phyloP scores from a whole-genome alignment of 2,888 invertebrate genomes.

The Desoria tigrina region DNA sequence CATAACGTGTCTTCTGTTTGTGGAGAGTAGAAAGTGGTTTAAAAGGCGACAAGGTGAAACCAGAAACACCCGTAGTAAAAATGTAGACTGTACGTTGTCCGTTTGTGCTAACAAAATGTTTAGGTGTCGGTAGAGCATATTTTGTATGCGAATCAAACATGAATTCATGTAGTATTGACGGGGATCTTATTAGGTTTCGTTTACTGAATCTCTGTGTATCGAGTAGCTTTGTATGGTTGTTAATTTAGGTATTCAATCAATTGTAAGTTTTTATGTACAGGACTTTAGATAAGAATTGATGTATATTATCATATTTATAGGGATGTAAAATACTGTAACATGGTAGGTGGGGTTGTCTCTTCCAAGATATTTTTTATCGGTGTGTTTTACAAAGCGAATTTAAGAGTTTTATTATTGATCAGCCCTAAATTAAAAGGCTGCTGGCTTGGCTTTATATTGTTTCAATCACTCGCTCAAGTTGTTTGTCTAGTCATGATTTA shows the following conservation, averaged over 20 bases:
- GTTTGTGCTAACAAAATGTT: neutral
- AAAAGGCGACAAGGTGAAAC: neutral
- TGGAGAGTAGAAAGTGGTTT: neutral
- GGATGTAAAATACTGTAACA: slow-evolving; percentile 17
- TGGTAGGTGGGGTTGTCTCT: slow-evolving; percentile 35
- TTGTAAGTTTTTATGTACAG: too few species aligned
- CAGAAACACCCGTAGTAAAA: slow-evolving; percentile 1
- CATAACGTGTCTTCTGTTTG: neutral
- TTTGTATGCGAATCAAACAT: neutral
- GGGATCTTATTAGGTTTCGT: too few species aligned
- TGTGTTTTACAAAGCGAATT: neutral
- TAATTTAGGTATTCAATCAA: too few species aligned
- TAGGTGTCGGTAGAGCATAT: slow-evolving; percentile 7
- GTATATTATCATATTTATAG: too few species aligned
- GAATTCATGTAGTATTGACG: too few species aligned
- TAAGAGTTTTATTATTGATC: slow-evolving; percentile 7
- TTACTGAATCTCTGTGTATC: too few species aligned
- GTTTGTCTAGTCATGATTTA: slow-evolving; percentile 4
- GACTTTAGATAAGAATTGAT: too few species aligned
- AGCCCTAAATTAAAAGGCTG: slow-evolving; percentile 16
- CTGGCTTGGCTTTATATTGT: slow-evolving; percentile 30
- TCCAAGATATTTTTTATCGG: slow-evolving; percentile 10
- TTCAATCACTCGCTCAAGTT: neutral
- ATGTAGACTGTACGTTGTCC: neutral
- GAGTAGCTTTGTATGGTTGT: too few species aligned